Base-by-base conservation (phyloP, 2,888 invertebrate genomes). In the Drosophila nr. fundita region DNA sequence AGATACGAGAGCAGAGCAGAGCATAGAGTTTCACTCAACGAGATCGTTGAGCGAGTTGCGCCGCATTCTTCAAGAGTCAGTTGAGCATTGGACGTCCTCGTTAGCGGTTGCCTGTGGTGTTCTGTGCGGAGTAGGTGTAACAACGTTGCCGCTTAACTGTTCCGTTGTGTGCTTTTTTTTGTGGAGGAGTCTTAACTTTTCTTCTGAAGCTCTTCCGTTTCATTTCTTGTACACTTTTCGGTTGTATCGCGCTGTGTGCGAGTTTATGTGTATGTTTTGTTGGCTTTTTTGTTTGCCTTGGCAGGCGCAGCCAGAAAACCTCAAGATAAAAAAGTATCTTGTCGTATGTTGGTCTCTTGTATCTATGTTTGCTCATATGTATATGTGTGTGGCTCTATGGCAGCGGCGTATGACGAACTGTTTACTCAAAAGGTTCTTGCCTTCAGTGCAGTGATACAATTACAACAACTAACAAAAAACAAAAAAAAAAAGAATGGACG, bases 11-110 rank as follows among this genome's bases (percentile, higher is more conserved):
- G 21, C 59, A 34, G 32, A 38, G 49, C 42, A 38, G 57, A 38
- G 69, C 65, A 49, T 42, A 73, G 89, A 89, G 90, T 90, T 87
- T 76, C 80, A 89, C 83, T 83, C 85, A 78, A 72, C 59, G 79
- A 78, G 73, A 57, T 49, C 45, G 80, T 62, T 68, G 77, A 73
- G 78, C 75, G 45, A 27, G 67, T 70, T 72, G 71, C 34, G 63
- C 49, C 73, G 73, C 77, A 87, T 83, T 87, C 84, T 76, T 65
- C 68, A 79, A 78, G 77, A 83, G 76, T 91, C 85, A 91, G 92
- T 91, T 90, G 92, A 91, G 90, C 82, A 84, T 90, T 90, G 91
- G 87, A 91, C 91, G 91, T 91, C 91, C 90, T 91, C 91, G 85
- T 85, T 90, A 89, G 79, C 90, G 91, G 91, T 91, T 90, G 85